Base-by-base conservation (phyloP, 2,888 invertebrate genomes). In the Flabesymbios commensalis region DNA sequence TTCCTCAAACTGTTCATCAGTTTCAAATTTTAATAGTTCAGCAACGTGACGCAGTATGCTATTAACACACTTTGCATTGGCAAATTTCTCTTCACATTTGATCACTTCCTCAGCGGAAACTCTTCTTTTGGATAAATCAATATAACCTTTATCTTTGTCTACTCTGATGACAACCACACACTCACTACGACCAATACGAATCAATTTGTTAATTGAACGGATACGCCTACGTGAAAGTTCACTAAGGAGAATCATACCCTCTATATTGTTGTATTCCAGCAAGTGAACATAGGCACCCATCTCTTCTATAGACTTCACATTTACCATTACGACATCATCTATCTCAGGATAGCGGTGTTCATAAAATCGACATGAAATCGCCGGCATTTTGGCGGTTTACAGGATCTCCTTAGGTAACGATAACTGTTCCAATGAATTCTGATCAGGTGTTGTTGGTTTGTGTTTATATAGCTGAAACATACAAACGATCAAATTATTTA, bases 281-380 rank as follows among this genome's bases (percentile, higher is more conserved):
- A 99, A 86, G 83, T 95, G 93, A 19, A 99, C 99, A 83, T 99
- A 99, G 1, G 98, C 99, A 63, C 99, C 99, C 98, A 99, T 99
- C 86, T 99, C 98, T 22, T 97, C 98, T 77, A 99, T 99, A 68
- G 94, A 83, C 47, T 94, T 87, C 2, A 99, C 98, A 81, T 96
- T 99, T 29, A 97, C 98, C 96, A 98, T 96, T 49, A 99, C 99
- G 52, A 99, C 97, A 89, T 99, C 99, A 77, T 99, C 99, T 63
- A 97, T 64, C 47, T 71, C 70, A 1, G 71, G 71, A 53, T 65
- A 71, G 29, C 57, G 51, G 59, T 69, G 68, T 56, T 71, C 71
- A 42, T 71, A 71, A 59, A 71, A 71, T 22, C 71, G 51, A 73
- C 81, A 81, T n/a, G 77, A 71, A 29, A 81, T 61, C 57, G 76